Conservation (phyloP, 2,797 vertebrate species). For the Enteromius unitaeniatus region DNA sequence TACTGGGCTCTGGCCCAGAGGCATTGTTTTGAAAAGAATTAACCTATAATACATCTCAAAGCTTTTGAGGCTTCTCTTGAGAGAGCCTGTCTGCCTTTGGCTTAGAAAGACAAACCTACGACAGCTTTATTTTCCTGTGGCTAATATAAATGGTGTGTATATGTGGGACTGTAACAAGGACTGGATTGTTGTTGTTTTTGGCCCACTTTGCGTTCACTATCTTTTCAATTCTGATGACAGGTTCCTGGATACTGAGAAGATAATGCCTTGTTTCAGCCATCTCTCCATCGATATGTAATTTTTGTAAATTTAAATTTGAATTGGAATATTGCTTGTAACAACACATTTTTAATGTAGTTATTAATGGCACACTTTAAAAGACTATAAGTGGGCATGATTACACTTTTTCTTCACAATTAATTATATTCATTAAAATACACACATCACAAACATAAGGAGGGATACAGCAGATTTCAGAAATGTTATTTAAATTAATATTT, state of each 20-base stretch:
- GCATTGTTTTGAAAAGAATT: constrained; percentile 63
- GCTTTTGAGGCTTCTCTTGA: constrained; percentile 48
- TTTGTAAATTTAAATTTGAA: constrained; percentile 1
- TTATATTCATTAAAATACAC: not conserved
- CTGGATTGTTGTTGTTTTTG: constrained; percentile 4
- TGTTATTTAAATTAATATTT: no score
- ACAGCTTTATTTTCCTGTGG: constrained; percentile 54
- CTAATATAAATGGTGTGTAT: constrained; percentile 28
- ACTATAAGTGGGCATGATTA: not conserved
- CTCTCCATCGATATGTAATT: not conserved
- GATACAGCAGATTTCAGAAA: not conserved
- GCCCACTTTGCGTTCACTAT: constrained; percentile 30
- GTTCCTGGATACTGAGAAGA: constrained; percentile 18
- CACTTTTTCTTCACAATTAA: not conserved
- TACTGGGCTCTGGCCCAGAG: constrained; percentile 59
- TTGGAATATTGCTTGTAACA: constrained; percentile 32
- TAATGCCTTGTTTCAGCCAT: not conserved
- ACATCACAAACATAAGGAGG: not conserved
- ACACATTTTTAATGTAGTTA: not conserved
- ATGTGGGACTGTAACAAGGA: constrained; percentile 32
- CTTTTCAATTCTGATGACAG: constrained; percentile 50
- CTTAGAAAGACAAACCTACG: constrained; percentile 37
- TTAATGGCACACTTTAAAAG: not conserved
- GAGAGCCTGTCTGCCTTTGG: constrained; percentile 48
- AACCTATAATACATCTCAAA: constrained; percentile 60